Evolutionary conservation across 2,113 vertebrate genomes (phyloP), one percentile per base, ranked within the genome.

Genomic region (Callipepla californica): DNA sequence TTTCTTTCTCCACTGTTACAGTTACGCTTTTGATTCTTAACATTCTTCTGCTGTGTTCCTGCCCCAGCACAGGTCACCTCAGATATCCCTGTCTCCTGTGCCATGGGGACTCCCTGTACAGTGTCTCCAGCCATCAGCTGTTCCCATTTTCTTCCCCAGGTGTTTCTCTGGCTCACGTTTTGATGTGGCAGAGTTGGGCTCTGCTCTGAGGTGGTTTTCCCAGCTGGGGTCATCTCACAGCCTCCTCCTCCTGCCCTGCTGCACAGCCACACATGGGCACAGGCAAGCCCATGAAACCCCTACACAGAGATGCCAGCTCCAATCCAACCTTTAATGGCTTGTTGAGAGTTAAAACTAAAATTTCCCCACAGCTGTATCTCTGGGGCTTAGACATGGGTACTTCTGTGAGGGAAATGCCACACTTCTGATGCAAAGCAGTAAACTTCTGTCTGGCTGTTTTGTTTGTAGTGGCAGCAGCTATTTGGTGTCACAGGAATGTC

Each of bases 151-250:
- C 13, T 53, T 48, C 58, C 38, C 34, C 59, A 40, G 26, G 38
- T 2, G 2, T 30, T 45, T 69, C 7, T 53, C 50, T 72, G 70
- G 44, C 23, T 72, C 57, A 9, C 3, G 3, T 36, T 58, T 50
- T 62, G 40, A 50, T 3, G 3, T 1, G 1, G 6, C 5, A 36
- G 13, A 36, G 13, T 4, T 2, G 2, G 66, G 45, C 25, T 12
- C 28, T 84, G 66, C 3, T 0, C 0, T 28, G 22, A 34, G 45
- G 14, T 44, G 32, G 4, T 14, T 62, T 73, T 62, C 26, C 28
- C 19, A 3, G 0, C 6, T 9, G 55, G 19, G 34, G 72, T 26
- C 0, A 0, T 42, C 42, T 44, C 14, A 17, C 0, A 2, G 44
- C 3, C 21, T 36, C 44, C 32, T 84, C 53, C 18, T 13, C 7